Evolutionary conservation across 2,797 vertebrate genomes (phyloP).

Genomic region (Chromis chromis): DNA sequence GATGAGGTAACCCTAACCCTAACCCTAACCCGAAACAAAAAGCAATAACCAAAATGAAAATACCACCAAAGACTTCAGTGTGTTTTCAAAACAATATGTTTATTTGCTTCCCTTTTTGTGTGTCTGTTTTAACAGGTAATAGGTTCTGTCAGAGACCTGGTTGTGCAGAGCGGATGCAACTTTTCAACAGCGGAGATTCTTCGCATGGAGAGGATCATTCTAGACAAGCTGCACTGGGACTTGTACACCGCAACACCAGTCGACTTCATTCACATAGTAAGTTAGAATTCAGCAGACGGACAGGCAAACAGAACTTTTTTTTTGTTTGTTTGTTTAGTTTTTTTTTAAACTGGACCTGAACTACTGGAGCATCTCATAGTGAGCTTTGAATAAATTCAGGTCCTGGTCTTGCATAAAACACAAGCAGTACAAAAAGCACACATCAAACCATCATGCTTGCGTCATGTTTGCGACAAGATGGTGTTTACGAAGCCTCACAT

Average conservation of each 20-base stretch:
- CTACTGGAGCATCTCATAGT: constrained; percentile 28
- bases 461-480: constrained; percentile 41
- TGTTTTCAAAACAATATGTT: constrained; percentile 77
- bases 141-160: constrained; percentile 86
- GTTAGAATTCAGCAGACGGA: constrained; percentile 66
- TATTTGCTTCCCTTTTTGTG: constrained; percentile 79
- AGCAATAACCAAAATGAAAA: background rate
- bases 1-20: too few relatives aligned
- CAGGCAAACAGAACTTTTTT: constrained; percentile 22
- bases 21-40: too few relatives aligned
- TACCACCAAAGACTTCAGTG: background rate
- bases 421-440: constrained; percentile 71
- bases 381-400: constrained; percentile 32
- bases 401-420: constrained; percentile 53
- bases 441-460: constrained; percentile 55
- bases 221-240: constrained; percentile 91
- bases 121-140: constrained; percentile 86
- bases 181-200: constrained; percentile 89
- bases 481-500: constrained; percentile 36
- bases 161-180: constrained; percentile 86
- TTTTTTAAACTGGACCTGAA: constrained; percentile 31
- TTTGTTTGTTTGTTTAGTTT: background rate
- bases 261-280: constrained; percentile 91
- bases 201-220: constrained; percentile 90
- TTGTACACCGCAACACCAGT: constrained; percentile 88